Percentiles rank a stretch among this genome's conserved stretches.
phyloP scores from a whole-genome alignment of 92 coral and sea anemone genomes.

The Parazoanthus atlanticus region DNA sequence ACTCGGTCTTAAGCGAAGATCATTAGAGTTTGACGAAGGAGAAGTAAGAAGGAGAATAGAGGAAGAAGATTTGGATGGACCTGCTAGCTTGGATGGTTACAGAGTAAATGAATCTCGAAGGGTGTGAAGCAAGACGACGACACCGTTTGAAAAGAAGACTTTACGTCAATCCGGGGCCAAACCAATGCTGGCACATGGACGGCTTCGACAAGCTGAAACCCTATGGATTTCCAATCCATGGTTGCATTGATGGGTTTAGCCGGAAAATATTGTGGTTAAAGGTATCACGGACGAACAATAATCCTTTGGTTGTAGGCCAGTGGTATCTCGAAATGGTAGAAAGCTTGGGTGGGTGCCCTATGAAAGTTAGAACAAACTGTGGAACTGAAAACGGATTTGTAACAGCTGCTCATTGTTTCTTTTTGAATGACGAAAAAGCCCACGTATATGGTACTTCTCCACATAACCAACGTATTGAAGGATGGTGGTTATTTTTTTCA shows the following conservation, averaged over 20 bases:
- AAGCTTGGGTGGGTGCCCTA: slow-evolving; percentile 55
- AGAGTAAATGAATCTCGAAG: slow-evolving; percentile 59
- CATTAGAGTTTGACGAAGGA: slow-evolving; percentile 41
- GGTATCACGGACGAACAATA: slow-evolving; percentile 51
- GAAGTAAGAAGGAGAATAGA: slow-evolving; percentile 43
- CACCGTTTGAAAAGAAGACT: slow-evolving; percentile 49
- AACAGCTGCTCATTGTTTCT: slow-evolving; percentile 40
- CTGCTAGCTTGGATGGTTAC: slow-evolving; percentile 25
- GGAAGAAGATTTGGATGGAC: slow-evolving; percentile 41
- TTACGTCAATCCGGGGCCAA: slow-evolving; percentile 51
- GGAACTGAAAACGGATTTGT: slow-evolving; percentile 58
- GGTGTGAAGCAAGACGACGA: slow-evolving; percentile 51
- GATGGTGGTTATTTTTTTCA: slow-evolving; percentile 52
- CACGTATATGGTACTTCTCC: slow-evolving; percentile 63
- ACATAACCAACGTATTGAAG: slow-evolving; percentile 57
- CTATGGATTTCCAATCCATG: too few species aligned
- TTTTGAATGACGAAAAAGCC: slow-evolving; percentile 38
- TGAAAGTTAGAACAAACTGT: slow-evolving; percentile 52
- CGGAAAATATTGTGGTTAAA: slow-evolving; percentile 52
- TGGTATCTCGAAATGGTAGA: slow-evolving; percentile 47
- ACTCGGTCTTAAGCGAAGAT: slow-evolving; percentile 37
- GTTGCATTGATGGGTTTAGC: slow-evolving; percentile 42
- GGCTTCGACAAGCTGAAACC: slow-evolving; percentile 25
- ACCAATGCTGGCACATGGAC: slow-evolving; percentile 37
- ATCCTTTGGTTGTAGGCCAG: slow-evolving; percentile 49